Base-by-base conservation (phyloP, 2,797 vertebrate genomes). In the Phataginus tetradactyla region DNA sequence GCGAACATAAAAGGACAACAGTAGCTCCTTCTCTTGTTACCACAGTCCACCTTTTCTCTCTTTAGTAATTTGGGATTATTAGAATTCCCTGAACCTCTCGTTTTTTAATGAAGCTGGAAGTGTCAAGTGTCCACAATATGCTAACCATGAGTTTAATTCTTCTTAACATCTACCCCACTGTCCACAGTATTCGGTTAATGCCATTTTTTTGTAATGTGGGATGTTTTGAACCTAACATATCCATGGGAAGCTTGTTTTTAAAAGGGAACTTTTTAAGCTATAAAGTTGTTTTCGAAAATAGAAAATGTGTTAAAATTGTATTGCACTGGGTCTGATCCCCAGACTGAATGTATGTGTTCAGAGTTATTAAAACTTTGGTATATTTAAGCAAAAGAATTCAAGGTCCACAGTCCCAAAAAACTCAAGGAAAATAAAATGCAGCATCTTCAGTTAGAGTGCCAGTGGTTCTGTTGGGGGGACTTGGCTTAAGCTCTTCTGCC, bases 51-150 rank as follows among this genome's bases (percentile, higher is more conserved):
- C 42, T 34, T 49, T 25, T 63, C 4, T 37, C 74, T 45, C 1
- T 32, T 5, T 37, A 53, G 59, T 20, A 34, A 11, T 11, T n/a
- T 51, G 32, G 51, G 55, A 55, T 80, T 29, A 11, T 32, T 53
- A n/a, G 39, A 15, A 59, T 17, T 6, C 15, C 6, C 14, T 42
- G 23, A 32, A 15, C 23, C 0, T 11, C n/a, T n/a, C 15, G 0
- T 68, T 37, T 83, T 34, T 75, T 61, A 5, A 14, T 9, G 81
- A 64, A 15, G 10, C 4, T 20, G 55, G 42, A 23, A 79, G 37
- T n/a, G 25, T 37, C 34, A 25, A 39, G 3, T 45, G 37, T 34
- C 81, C 18, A 0, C 3, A 3, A n/a, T 25, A 53, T 81, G 79
- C 69, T 45, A 42, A 21, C 39, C 11, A 29, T 9, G 29, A 71